Evolutionary conservation across 2,797 vertebrate species (phyloP).

Genomic region (Poecilia velifera): DNA sequence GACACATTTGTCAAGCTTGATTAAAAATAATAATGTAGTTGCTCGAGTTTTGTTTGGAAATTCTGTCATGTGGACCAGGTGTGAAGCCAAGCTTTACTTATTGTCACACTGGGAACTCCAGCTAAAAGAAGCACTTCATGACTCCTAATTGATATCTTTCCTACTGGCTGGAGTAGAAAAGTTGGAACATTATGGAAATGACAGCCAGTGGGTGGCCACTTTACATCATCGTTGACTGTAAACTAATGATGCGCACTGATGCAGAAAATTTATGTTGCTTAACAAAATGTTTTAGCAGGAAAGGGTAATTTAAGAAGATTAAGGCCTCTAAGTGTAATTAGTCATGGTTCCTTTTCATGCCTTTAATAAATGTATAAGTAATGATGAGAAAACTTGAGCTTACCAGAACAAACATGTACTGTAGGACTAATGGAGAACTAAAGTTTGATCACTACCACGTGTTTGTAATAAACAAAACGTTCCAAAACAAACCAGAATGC

Average conservation of each 20-base stretch:
- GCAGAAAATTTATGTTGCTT: conserved; percentile 1
- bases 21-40: neutral
- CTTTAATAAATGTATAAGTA: neutral
- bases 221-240: neutral
- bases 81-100: neutral
- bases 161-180: neutral
- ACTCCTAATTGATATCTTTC: conserved; percentile 3
- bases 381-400: neutral
- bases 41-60: neutral
- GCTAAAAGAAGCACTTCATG: neutral
- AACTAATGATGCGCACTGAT: neutral
- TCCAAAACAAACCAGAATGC: too few species aligned
- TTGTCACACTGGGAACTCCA: neutral
- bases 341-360: neutral
- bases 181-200: neutral
- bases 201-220: neutral
- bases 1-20: neutral
- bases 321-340: neutral
- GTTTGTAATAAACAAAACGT: conserved; percentile 1
- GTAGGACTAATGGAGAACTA: neutral
- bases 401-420: conserved; percentile 13
- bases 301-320: neutral
- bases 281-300: conserved; percentile 4
- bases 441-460: neutral
- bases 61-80: neutral